Evolutionary conservation across 2,888 invertebrate species (phyloP).

Genomic region (Deilephila elpenor): DNA sequence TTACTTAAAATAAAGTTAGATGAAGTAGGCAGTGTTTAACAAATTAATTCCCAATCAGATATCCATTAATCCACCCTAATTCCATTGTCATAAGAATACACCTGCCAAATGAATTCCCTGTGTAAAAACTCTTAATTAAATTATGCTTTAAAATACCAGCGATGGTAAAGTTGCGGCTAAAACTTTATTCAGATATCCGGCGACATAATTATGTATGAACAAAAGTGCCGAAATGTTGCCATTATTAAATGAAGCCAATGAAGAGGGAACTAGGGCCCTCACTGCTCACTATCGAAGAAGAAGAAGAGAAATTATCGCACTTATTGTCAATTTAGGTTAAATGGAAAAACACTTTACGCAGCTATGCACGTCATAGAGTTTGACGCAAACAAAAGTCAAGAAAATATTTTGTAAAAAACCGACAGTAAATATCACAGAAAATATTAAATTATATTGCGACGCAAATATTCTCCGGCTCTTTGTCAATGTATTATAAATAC

Average conservation of each 20-base stretch:
- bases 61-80: background rate
- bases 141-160: background rate
- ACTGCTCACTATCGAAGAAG: conserved; percentile 10
- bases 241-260: conserved; percentile 16
- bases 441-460: background rate
- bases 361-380: too few species aligned
- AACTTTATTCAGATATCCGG: background rate
- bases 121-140: background rate
- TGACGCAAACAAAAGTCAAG: too few species aligned
- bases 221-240: conserved; percentile 14
- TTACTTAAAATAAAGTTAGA: too few species aligned
- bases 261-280: conserved; percentile 8
- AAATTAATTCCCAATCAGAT: background rate
- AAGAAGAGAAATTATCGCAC: too few species aligned
- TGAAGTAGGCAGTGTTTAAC: too few species aligned
- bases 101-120: too few species aligned
- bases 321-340: too few species aligned
- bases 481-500: conserved; percentile 3
- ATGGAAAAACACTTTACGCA: too few species aligned
- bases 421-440: background rate
- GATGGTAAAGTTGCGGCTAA: background rate
- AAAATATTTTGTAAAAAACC: background rate
- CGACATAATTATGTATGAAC: conserved; percentile 8
- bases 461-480: background rate
- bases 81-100: background rate